Evolutionary conservation across 1,140 invertebrate species (phyloP).

Genomic region (Halyomorpha halys): DNA sequence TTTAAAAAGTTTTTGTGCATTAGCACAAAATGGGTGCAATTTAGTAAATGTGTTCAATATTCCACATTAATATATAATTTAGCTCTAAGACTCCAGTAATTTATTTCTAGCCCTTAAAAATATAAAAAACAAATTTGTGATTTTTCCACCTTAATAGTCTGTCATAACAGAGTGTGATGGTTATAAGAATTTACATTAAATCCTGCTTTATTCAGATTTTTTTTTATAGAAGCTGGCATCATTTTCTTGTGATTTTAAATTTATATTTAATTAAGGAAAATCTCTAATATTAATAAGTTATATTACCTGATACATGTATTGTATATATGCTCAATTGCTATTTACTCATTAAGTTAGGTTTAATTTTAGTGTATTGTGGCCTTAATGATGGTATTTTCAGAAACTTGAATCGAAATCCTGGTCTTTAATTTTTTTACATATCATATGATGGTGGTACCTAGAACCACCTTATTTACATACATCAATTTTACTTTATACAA

Average conservation of each 20-base stretch:
- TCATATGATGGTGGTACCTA: conserved; percentile 8
- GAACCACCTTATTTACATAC: background rate
- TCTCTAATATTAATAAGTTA: conserved; percentile 23
- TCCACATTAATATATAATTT: conserved; percentile 22
- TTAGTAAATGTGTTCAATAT: conserved; percentile 25
- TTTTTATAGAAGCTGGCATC: conserved; percentile 15
- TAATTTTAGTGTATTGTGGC: conserved; percentile 24
- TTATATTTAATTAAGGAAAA: conserved; percentile 19
- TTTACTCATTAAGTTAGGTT: conserved; percentile 25
- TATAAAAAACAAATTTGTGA: conserved; percentile 19
- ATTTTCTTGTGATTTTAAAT: conserved; percentile 23
- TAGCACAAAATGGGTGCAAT: conserved; percentile 24
- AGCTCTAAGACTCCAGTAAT: conserved; percentile 18
- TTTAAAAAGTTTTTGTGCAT: conserved; percentile 15
- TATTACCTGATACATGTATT: conserved; percentile 21
- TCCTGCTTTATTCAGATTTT: conserved; percentile 11
- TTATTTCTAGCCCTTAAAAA: conserved; percentile 19
- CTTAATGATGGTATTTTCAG: conserved; percentile 22
- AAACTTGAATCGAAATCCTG: conserved; percentile 10
- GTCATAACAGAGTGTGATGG: conserved; percentile 8
- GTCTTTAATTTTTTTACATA: conserved; percentile 24
- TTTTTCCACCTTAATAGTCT: conserved; percentile 22
- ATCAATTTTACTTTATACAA: conserved; percentile 1
- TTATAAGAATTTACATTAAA: conserved; percentile 1
- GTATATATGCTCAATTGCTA: conserved; percentile 22